Evolutionary conservation across 2,888 invertebrate genomes (phyloP).

Genomic region (Homarus gammarus): DNA sequence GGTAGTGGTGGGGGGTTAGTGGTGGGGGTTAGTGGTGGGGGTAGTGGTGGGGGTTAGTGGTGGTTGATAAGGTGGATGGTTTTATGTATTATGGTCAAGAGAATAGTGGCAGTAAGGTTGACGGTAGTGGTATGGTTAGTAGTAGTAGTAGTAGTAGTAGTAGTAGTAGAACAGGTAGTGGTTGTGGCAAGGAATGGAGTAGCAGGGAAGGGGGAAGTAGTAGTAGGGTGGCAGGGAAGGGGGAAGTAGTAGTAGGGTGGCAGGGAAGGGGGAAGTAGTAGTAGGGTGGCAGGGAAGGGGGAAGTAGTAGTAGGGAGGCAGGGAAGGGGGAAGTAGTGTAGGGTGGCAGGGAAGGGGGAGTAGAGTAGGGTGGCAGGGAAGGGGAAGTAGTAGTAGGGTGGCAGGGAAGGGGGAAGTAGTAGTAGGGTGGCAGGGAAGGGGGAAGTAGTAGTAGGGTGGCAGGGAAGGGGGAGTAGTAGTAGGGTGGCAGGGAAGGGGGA

Average conservation of each 20-base stretch:
- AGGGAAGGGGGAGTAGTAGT: background rate
- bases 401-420: background rate
- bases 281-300: background rate
- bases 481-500: background rate
- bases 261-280: background rate
- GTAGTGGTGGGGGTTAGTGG: no score
- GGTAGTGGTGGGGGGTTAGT: no score
- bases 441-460: no score
- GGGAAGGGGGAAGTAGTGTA: no score
- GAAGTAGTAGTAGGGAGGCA: background rate
- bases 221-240: no score
- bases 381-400: background rate
- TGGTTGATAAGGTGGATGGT: no score
- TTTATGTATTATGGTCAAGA: background rate
- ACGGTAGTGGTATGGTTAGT: background rate
- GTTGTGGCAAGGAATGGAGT: background rate
- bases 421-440: background rate
- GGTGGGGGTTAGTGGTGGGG: no score
- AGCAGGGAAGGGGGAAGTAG: no score
- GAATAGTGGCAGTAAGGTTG: background rate
- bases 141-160: background rate
- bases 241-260: background rate
- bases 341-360: background rate
- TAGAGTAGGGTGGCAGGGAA: background rate
- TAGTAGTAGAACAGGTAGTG: constrained; percentile 3